Percentiles rank a stretch among this genome's conserved stretches.
Evolutionary conservation across 2,797 vertebrate genomes (phyloP).

Genomic region (Etheostoma perlongum): DNA sequence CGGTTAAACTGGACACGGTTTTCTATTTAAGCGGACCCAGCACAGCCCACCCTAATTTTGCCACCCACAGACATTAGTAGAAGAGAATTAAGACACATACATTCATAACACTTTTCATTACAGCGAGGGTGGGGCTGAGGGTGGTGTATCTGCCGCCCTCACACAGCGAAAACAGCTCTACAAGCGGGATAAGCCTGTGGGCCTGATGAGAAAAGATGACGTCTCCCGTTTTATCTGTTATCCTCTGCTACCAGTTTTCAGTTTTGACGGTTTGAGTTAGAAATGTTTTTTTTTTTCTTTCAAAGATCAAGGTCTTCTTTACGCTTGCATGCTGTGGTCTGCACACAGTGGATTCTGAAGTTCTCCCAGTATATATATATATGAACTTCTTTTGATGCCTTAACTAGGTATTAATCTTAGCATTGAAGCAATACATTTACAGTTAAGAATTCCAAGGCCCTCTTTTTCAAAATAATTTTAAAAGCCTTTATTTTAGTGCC

Average conservation of each 20-base stretch:
- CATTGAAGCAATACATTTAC: neutral
- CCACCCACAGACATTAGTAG: conserved; percentile 86
- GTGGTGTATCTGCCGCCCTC: conserved; percentile 64
- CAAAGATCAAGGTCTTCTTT: conserved; percentile 7
- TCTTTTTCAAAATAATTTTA: too few relatives aligned
- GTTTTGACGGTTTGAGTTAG: conserved; percentile 5
- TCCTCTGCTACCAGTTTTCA: conserved; percentile 33
- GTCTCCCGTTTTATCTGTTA: conserved; percentile 46
- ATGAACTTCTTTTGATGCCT: neutral
- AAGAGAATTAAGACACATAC: conserved; percentile 86
- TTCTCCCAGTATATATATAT: neutral
- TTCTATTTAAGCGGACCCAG: conserved; percentile 77
- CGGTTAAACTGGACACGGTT: conserved; percentile 87
- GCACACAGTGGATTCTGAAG: neutral
- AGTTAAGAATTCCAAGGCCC: neutral
- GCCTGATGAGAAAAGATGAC: conserved; percentile 57
- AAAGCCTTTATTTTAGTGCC: too few relatives aligned
- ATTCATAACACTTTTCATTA: conserved; percentile 89
- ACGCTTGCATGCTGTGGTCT: neutral
- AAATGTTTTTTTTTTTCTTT: neutral
- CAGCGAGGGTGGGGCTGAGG: conserved; percentile 72
- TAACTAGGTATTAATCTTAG: neutral
- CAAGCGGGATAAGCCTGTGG: conserved; percentile 59
- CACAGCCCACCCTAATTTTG: conserved; percentile 81
- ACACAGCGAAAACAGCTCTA: conserved; percentile 62